phyloP scores from a whole-genome alignment of 2,888 invertebrate genomes.

The Exocentrus adspersus region DNA sequence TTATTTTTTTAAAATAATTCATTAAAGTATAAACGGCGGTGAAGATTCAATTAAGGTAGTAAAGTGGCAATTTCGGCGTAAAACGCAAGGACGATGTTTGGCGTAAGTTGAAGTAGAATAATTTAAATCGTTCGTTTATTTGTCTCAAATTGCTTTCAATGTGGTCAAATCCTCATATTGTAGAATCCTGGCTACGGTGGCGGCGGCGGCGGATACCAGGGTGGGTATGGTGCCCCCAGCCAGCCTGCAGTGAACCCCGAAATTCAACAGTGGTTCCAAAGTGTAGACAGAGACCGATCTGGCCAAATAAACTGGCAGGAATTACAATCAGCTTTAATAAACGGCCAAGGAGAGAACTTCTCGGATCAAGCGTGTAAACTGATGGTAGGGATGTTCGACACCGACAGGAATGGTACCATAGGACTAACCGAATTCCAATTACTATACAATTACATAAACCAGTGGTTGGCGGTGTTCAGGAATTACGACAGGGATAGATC shows the following conservation, averaged over 20 bases:
- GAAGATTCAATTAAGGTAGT: no score
- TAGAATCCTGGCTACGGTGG: slow-evolving; percentile 24
- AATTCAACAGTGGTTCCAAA: slow-evolving; percentile 83
- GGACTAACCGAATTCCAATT: slow-evolving; percentile 86
- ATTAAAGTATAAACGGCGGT: no score
- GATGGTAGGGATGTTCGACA: slow-evolving; percentile 94
- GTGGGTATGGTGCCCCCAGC: slow-evolving; percentile 13
- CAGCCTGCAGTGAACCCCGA: slow-evolving; percentile 71
- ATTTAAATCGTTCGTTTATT: no score
- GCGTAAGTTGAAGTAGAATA: no score
- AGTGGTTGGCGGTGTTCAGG: slow-evolving; percentile 87
- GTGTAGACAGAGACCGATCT: slow-evolving; percentile 85
- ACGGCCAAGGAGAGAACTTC: slow-evolving; percentile 85
- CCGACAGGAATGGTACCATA: slow-evolving; percentile 84
- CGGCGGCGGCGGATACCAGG: slow-evolving; percentile 15
- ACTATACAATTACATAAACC: slow-evolving; percentile 86
- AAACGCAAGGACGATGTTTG: no score
- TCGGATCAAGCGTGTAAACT: slow-evolving; percentile 85
- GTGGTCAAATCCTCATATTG: neutral
- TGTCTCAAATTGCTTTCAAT: neutral
- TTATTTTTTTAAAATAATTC: no score
- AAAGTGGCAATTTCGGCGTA: no score
- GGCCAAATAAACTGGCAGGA: slow-evolving; percentile 83
- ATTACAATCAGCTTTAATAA: slow-evolving; percentile 82
- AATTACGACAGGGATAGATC: slow-evolving; percentile 88